A percentile compares a stretch with the other conserved stretches of the same genome.
phyloP scores from a whole-genome alignment of 2,113 vertebrate species.

The Fregata magnificens region DNA sequence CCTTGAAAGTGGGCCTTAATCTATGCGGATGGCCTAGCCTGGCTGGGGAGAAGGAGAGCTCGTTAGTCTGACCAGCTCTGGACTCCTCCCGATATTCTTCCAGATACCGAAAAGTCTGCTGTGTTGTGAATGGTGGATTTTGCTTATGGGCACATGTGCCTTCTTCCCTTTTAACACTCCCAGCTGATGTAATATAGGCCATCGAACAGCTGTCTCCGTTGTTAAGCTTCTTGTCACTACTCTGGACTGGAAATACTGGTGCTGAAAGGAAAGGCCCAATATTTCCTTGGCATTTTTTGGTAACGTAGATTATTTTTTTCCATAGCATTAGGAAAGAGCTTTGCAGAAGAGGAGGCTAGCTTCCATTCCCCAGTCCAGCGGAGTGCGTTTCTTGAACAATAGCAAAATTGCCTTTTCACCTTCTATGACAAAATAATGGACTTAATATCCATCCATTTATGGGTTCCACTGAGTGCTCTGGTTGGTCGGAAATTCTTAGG shows the following conservation, averaged over 20 bases:
- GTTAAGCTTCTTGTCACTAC: background rate
- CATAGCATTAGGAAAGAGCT: background rate
- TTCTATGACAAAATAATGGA: background rate
- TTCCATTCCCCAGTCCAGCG: background rate
- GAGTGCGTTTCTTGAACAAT: background rate
- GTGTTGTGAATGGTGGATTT: background rate
- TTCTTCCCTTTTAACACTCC: background rate
- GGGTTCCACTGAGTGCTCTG: constrained; percentile 45
- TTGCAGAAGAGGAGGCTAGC: background rate
- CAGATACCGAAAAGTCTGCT: background rate
- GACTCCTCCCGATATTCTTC: background rate
- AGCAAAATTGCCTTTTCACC: background rate
- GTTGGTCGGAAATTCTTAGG: constrained; percentile 61
- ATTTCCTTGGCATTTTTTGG: background rate
- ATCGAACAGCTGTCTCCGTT: background rate
- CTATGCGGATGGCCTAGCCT: background rate
- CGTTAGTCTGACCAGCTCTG: background rate
- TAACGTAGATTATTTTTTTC: background rate
- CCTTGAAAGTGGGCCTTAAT: background rate
- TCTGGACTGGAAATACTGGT: background rate
- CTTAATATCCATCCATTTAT: background rate
- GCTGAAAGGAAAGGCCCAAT: background rate
- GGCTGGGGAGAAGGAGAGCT: background rate
- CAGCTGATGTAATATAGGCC: background rate
- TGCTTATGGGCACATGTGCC: background rate